Base-by-base conservation (phyloP, 1,140 invertebrate species). In the Saccostrea glomerata region DNA sequence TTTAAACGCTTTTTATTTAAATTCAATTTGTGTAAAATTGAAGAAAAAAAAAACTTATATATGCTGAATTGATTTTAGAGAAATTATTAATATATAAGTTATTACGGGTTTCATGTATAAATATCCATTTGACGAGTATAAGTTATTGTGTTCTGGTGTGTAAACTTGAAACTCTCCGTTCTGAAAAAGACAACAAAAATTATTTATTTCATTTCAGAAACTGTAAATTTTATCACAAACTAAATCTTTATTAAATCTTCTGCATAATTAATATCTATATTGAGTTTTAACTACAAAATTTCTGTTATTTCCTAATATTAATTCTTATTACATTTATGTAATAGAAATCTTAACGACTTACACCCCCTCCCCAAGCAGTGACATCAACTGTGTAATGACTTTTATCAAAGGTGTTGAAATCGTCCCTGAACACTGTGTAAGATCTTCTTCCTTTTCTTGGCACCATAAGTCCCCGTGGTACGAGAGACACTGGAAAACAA, bases 281-380 rank as follows among this genome's bases (percentile, higher is more conserved):
- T 47, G 2, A 2, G 40, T 47, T 47, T 47, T 47, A 2, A 47
- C 6, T 47, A 47, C 6, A 3, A 47, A 47, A 3, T 47, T 47
- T 47, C 40, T 3, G n/a, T n/a, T n/a, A n/a, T 36, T 36, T 36
- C 30, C 30, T 36, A 36, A 36, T 36, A 36, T 36, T 36, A 36
- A 1, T 36, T 36, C 2, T 36, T 1, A 36, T 36, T 36, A 36
- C 30, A 36, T 36, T 36, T 36, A 36, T 36, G 56, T 60, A 0
- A 15, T 60, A 60, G 13, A 60, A 60, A 4, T 60, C 0, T 60
- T 17, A 12, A 66, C 54, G 7, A 86, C 84, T 86, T 88, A 88
- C 87, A 13, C 87, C 87, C 0, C 87, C 87, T 17, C 87, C 87
- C 87, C 87, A 88, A 1, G 87, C 87, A 6, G 84, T 82, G 36